These are phyloP conservation scores for Anthopleura xanthogrammica DNA, from an alignment of 92 coral and sea anemone genomes.

Conservation along the genomic window DNA sequence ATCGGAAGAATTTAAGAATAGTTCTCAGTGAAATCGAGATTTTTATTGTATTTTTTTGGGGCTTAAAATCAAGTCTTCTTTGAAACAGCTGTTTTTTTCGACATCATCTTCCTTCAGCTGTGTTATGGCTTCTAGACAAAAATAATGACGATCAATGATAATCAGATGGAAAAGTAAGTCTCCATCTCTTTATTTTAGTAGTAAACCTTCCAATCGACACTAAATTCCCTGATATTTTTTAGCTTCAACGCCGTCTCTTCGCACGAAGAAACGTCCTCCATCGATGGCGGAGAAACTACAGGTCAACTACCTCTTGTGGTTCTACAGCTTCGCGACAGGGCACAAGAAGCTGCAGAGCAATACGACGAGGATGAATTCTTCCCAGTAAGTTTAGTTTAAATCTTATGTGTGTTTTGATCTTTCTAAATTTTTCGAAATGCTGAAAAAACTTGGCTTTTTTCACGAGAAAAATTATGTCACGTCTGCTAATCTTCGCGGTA, in stretches of 20 bases:
- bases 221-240: background rate
- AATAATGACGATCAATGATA: conserved; percentile 42
- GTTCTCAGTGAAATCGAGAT: background rate
- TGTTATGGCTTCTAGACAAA: background rate
- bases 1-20: background rate
- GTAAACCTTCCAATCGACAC: background rate
- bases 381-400: conserved; percentile 56
- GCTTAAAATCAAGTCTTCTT: background rate
- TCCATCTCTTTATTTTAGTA: background rate
- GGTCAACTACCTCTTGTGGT: conserved; percentile 62
- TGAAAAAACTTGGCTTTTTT: background rate
- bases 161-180: conserved; percentile 31
- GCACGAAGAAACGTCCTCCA: conserved; percentile 27
- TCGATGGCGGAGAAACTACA: conserved; percentile 28
- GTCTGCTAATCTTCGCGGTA: background rate
- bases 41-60: background rate
- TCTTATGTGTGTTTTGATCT: background rate
- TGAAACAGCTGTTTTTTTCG: background rate
- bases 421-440: background rate
- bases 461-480: background rate
- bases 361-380: conserved; percentile 74
- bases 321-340: conserved; percentile 62
- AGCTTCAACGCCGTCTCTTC: conserved; percentile 33
- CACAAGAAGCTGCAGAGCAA: conserved; percentile 39
- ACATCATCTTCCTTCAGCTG: conserved; percentile 5